phyloP scores from a whole-genome alignment of 2,113 vertebrate species.

The Vanacampus margaritifer region DNA sequence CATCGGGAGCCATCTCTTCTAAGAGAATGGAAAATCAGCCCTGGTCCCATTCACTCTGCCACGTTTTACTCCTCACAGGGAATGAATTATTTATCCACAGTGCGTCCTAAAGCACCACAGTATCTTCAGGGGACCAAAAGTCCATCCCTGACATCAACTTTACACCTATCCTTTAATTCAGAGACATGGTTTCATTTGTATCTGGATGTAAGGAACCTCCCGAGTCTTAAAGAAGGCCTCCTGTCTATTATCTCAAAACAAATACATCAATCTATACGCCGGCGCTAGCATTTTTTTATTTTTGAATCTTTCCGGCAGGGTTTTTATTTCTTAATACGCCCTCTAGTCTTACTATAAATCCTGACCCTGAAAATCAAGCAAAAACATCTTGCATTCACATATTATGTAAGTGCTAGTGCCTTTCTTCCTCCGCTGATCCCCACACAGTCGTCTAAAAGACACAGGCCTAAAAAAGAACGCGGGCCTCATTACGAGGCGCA shows the following conservation, averaged over 20 bases:
- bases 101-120: constrained; percentile 33
- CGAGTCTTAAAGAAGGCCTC: constrained; percentile 11
- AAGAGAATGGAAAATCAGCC: constrained; percentile 69
- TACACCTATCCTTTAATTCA: constrained; percentile 45
- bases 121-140: constrained; percentile 49
- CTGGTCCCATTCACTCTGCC: constrained; percentile 53
- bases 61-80: constrained; percentile 35
- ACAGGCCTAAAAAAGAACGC: constrained; percentile 47
- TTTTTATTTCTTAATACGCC: constrained; percentile 24
- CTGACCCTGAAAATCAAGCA: constrained; percentile 5
- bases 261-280: constrained; percentile 12
- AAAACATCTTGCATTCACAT: background rate
- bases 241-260: constrained; percentile 18
- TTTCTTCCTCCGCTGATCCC: constrained; percentile 23
- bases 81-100: constrained; percentile 69
- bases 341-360: constrained; percentile 17
- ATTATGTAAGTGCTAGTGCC: constrained; percentile 31
- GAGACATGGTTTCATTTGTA: constrained; percentile 31
- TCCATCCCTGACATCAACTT: constrained; percentile 29
- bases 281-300: constrained; percentile 14
- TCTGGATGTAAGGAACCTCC: constrained; percentile 28
- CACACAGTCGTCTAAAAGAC: constrained; percentile 25
- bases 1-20: constrained; percentile 64
- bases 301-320: constrained; percentile 5
- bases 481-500: constrained; percentile 51